Conservation (phyloP, 2,888 invertebrate genomes). For the Lochmaea capreae region DNA sequence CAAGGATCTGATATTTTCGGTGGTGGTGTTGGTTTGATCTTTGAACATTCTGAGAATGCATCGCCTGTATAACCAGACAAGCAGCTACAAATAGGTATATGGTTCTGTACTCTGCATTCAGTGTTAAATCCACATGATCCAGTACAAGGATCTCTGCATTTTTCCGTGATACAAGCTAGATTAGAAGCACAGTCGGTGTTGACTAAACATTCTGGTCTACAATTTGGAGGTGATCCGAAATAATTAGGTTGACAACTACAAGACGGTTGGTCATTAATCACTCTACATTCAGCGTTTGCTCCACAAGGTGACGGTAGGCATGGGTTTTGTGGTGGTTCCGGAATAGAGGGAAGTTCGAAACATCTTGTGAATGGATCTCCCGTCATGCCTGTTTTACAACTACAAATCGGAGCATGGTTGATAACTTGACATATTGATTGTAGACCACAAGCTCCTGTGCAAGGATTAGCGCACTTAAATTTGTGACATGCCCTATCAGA, state of each 20-base stretch:
- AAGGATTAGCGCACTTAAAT: constrained; percentile 81
- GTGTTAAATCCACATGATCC: constrained; percentile 80
- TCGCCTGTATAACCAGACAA: constrained; percentile 73
- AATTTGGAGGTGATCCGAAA: constrained; percentile 81
- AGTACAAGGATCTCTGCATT: constrained; percentile 77
- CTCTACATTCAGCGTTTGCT: constrained; percentile 73
- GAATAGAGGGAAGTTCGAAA: constrained; percentile 58
- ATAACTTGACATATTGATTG: constrained; percentile 79
- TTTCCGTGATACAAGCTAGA: constrained; percentile 77
- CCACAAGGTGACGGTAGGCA: constrained; percentile 75
- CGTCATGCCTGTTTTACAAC: constrained; percentile 74
- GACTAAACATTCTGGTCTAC: constrained; percentile 78
- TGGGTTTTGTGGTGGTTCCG: constrained; percentile 66
- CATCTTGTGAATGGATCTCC: constrained; percentile 83
- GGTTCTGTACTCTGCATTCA: constrained; percentile 77
- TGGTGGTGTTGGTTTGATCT: constrained; percentile 58
- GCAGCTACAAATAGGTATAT: constrained; percentile 76
- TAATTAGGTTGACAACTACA: constrained; percentile 77
- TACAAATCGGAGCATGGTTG: constrained; percentile 83
- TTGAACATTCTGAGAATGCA: constrained; percentile 73
- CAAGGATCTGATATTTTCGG: constrained; percentile 71
- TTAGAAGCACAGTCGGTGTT: constrained; percentile 77
- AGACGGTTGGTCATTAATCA: constrained; percentile 70
- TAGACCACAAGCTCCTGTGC: constrained; percentile 79
- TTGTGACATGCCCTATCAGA: constrained; percentile 79